Evolutionary conservation across 2,113 vertebrate genomes (phyloP).

Genomic region (Colossoma macropomum): DNA sequence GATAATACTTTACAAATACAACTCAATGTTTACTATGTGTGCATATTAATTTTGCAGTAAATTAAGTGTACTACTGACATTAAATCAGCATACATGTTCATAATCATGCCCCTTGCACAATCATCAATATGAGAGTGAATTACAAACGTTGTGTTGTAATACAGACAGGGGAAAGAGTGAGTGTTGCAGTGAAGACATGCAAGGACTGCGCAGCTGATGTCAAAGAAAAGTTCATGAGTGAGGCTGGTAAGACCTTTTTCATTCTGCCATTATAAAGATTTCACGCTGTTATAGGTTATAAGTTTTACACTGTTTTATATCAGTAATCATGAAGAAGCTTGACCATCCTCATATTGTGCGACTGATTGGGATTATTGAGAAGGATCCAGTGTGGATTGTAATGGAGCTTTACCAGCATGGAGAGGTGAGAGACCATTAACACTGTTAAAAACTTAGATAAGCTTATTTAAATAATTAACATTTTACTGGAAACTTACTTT

Average conservation of each 20-base stretch:
- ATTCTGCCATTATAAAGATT: background rate
- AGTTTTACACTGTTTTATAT: slow-evolving; percentile 15
- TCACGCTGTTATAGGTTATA: background rate
- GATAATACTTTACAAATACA: too few relatives aligned
- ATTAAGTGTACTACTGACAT: too few relatives aligned
- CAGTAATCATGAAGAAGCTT: slow-evolving; percentile 91
- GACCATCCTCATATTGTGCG: slow-evolving; percentile 93
- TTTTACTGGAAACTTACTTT: background rate
- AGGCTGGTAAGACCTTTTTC: slow-evolving; percentile 81
- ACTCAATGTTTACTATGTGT: too few relatives aligned
- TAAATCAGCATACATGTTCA: background rate
- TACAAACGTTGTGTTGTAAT: background rate
- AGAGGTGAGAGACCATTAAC: slow-evolving; percentile 79
- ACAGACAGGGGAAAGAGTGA: slow-evolving; percentile 82
- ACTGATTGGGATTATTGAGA: slow-evolving; percentile 88
- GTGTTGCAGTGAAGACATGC: slow-evolving; percentile 93
- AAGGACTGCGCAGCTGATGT: slow-evolving; percentile 88
- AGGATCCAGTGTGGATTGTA: slow-evolving; percentile 92
- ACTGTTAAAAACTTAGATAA: background rate
- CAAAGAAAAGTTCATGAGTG: slow-evolving; percentile 93
- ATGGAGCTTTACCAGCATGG: slow-evolving; percentile 91
- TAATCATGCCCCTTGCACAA: background rate
- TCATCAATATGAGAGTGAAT: background rate
- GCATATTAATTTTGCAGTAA: too few relatives aligned
- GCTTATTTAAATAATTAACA: background rate